Conservation (phyloP, 2,888 invertebrate species). For the Xanthia icteritia region DNA sequence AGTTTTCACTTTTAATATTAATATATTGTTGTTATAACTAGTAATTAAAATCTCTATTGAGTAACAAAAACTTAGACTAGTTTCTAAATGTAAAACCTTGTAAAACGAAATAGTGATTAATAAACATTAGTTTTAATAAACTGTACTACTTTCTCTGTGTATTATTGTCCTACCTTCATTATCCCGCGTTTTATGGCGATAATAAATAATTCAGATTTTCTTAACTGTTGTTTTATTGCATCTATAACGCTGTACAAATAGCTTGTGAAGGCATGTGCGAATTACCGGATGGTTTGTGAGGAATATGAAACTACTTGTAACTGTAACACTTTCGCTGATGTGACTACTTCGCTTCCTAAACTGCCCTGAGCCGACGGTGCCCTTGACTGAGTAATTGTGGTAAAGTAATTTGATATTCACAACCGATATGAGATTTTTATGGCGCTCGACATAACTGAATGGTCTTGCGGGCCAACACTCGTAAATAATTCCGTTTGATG, state of each 20-base stretch:
- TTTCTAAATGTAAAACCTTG: conserved; percentile 71
- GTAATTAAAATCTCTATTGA: conserved; percentile 70
- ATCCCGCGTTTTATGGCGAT: conserved; percentile 74
- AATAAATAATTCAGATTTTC: conserved; percentile 81
- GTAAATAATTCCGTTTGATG: conserved; percentile 57
- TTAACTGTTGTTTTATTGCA: conserved; percentile 84
- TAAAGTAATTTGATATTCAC: conserved; percentile 63
- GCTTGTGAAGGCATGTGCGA: conserved; percentile 71
- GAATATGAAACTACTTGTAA: conserved; percentile 54
- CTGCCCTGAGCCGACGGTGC: conserved; percentile 11
- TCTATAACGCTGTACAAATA: conserved; percentile 76
- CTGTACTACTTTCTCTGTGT: conserved; percentile 71
- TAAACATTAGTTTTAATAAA: conserved; percentile 76
- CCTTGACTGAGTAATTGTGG: conserved; percentile 50
- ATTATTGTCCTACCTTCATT: conserved; percentile 70
- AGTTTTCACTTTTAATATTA: conserved; percentile 72
- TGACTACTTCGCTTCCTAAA: conserved; percentile 19
- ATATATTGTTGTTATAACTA: conserved; percentile 70
- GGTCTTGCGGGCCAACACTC: conserved; percentile 36
- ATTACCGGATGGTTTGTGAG: conserved; percentile 43
- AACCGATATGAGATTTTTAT: conserved; percentile 54
- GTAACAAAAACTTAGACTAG: conserved; percentile 76
- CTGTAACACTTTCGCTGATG: conserved; percentile 33
- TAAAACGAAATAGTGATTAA: conserved; percentile 65
- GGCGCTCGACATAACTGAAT: conserved; percentile 50